These are phyloP conservation scores for Pangasius djambal DNA, from an alignment of 2,797 vertebrate species.

Conservation along the genomic window DNA sequence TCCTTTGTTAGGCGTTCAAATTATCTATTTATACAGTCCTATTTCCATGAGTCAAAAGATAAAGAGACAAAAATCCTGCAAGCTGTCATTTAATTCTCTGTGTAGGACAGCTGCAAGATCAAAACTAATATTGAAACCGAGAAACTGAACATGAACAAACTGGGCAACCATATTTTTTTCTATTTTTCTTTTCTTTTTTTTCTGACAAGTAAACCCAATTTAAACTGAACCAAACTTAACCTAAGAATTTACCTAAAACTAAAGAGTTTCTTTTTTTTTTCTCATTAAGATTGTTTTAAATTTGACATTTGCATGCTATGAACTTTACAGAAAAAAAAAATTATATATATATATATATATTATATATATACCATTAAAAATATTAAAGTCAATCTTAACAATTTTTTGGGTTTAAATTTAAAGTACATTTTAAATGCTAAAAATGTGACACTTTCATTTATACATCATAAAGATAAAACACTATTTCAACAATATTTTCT, in stretches of 20 bases:
- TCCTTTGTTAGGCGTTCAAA: not conserved
- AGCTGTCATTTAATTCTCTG: constrained; percentile 52
- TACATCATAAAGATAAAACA: not conserved
- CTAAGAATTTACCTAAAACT: not conserved
- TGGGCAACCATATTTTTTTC: constrained; percentile 54
- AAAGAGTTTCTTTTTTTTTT: not conserved
- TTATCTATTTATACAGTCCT: constrained; percentile 9
- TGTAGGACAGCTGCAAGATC: constrained; percentile 74
- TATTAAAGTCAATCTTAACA: not conserved
- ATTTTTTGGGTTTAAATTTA: not conserved
- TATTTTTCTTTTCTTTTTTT: not conserved
- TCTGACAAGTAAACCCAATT: not conserved
- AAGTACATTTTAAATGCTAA: not conserved
- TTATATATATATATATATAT: not conserved
- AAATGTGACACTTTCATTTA: not conserved
- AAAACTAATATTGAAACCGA: constrained; percentile 77
- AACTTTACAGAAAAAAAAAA: not conserved
- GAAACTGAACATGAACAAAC: constrained; percentile 60
- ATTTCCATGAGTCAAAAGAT: constrained; percentile 53
- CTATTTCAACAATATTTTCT: not conserved
- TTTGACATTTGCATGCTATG: not conserved
- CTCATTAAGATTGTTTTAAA: not conserved
- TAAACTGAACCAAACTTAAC: not conserved
- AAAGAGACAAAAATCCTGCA: constrained; percentile 55
- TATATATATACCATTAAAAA: not conserved